These are phyloP conservation scores for Drosophila ficusphila DNA, from an alignment of 1,140 invertebrate genomes.

Conservation along the genomic window DNA sequence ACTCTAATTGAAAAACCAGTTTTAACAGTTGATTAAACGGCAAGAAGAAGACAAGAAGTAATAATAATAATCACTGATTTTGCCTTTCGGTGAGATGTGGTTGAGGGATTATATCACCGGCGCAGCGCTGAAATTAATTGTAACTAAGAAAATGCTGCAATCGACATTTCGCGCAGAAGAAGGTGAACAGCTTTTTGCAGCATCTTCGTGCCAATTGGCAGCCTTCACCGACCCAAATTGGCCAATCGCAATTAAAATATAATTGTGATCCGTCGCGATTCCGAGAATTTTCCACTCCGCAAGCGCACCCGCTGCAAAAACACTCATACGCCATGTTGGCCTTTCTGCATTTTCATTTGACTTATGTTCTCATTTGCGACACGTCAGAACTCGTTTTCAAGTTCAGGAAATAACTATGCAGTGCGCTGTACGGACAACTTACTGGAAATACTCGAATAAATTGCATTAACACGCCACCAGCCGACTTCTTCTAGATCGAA, in stretches of 20 bases:
- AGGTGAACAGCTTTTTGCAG: constrained; percentile 70
- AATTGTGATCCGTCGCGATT: constrained; percentile 60
- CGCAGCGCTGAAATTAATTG: constrained; percentile 64
- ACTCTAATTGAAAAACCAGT: constrained; percentile 83
- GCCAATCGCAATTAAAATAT: constrained; percentile 58
- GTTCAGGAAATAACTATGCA: constrained; percentile 76
- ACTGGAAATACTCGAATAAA: constrained; percentile 61
- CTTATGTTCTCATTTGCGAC: constrained; percentile 23
- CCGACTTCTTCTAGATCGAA: constrained; percentile 54
- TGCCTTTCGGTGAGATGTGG: constrained; percentile 31
- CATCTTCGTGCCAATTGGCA: constrained; percentile 48
- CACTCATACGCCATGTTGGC: constrained; percentile 61
- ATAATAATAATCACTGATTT: constrained; percentile 61
- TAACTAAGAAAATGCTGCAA: constrained; percentile 67
- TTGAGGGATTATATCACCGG: constrained; percentile 71
- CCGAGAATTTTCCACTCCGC: constrained; percentile 61
- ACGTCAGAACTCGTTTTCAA: constrained; percentile 67
- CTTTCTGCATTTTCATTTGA: constrained; percentile 21
- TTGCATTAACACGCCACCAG: constrained; percentile 44
- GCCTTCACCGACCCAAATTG: constrained; percentile 57
- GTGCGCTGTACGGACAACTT: constrained; percentile 18
- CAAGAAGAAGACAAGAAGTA: constrained; percentile 46
- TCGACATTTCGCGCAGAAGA: constrained; percentile 55
- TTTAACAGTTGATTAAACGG: constrained; percentile 79
- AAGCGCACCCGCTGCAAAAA: constrained; percentile 19